Evolutionary conservation across 2,888 invertebrate species (phyloP).

Genomic region (Antitype chi): DNA sequence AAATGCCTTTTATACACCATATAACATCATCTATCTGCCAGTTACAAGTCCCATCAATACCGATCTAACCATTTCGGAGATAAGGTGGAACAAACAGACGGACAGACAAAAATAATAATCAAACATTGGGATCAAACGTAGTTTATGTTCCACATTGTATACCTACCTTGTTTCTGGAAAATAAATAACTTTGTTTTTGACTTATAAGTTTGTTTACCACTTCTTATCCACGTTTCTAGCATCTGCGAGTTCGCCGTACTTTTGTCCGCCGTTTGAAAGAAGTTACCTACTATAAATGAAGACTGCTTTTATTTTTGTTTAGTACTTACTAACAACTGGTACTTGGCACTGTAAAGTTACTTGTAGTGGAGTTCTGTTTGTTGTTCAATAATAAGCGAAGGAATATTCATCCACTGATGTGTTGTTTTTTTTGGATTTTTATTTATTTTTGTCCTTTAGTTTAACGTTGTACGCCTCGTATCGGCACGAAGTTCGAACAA

Average conservation of each 20-base stretch:
- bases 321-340: conserved; percentile 65
- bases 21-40: no score
- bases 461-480: not conserved
- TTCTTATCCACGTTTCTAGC: conserved; percentile 51
- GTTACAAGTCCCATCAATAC: no score
- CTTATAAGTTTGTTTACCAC: not conserved
- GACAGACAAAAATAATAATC: no score
- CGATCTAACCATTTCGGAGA: no score
- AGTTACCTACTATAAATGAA: conserved; percentile 70
- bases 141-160: no score
- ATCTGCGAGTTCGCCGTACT: conserved; percentile 58
- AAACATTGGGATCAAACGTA: no score
- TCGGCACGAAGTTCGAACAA: not conserved
- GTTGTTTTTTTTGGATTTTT: conserved; percentile 28
- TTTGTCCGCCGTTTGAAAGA: conserved; percentile 66
- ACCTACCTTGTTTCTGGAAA: no score
- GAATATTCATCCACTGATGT: conserved; percentile 58
- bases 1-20: no score
- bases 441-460: not conserved
- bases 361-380: conserved; percentile 46
- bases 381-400: conserved; percentile 58
- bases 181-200: no score
- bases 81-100: no score
- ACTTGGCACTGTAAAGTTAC: conserved; percentile 60
- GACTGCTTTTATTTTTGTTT: conserved; percentile 68